Conservation (phyloP, 2,113 vertebrate species). For the Gobio gobio region DNA sequence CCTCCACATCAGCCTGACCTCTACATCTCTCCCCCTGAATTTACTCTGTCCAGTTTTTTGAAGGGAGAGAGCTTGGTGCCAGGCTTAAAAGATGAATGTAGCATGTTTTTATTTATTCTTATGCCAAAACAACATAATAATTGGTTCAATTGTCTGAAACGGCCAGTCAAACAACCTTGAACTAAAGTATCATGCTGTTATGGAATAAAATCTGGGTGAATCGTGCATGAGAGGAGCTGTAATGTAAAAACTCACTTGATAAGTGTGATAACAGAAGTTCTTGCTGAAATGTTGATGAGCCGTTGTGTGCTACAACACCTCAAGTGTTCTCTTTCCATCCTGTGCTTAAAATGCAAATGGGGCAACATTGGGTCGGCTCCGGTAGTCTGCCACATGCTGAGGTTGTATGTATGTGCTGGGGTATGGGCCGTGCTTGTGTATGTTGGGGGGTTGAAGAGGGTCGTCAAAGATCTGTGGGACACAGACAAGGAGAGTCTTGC, state of each 20-base stretch:
- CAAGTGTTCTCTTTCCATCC: conserved; percentile 11
- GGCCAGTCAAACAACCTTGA: background rate
- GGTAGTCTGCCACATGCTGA: conserved; percentile 81
- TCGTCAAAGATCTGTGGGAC: conserved; percentile 58
- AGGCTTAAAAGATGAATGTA: background rate
- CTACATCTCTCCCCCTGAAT: conserved; percentile 52
- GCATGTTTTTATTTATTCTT: background rate
- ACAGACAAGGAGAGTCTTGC: conserved; percentile 58
- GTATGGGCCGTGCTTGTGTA: conserved; percentile 48
- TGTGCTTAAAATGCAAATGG: conserved; percentile 86
- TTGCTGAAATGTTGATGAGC: conserved; percentile 31
- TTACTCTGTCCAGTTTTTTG: conserved; percentile 60
- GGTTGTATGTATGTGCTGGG: conserved; percentile 60
- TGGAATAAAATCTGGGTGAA: background rate
- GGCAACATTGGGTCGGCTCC: conserved; percentile 75
- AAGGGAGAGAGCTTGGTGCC: conserved; percentile 60
- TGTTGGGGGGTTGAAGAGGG: conserved; percentile 50
- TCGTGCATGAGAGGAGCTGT: background rate
- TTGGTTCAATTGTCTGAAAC: background rate
- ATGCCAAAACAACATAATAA: background rate
- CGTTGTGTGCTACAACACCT: conserved; percentile 14
- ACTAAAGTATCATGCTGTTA: background rate
- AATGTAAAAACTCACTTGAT: background rate
- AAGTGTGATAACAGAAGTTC: background rate
- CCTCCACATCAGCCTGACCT: background rate